A percentile compares a stretch with the other conserved stretches of the same genome.
phyloP scores from a whole-genome alignment of 2,113 vertebrate species.

The Eurystomus gularis region DNA sequence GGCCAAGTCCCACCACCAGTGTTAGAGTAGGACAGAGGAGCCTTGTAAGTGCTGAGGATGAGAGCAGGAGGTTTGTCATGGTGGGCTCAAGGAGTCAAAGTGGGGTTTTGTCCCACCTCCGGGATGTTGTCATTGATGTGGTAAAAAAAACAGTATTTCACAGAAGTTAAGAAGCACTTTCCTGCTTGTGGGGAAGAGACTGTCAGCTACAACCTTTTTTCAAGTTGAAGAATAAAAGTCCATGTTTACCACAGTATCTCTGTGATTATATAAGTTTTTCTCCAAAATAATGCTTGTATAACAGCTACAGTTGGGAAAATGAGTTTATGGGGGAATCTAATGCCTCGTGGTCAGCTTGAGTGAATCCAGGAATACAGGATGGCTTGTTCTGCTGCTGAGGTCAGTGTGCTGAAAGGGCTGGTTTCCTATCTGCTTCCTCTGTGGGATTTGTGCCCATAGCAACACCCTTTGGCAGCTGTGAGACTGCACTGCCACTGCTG shows the following conservation, averaged over 20 bases:
- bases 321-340: background rate
- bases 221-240: background rate
- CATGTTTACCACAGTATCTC: background rate
- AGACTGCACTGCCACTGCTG: background rate
- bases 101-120: rapidly evolving
- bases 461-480: background rate
- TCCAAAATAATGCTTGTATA: background rate
- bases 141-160: background rate
- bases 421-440: background rate
- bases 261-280: background rate
- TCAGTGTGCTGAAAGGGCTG: background rate
- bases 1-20: background rate
- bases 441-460: constrained; percentile 12
- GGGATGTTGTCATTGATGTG: rapidly evolving
- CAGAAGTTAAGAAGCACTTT: background rate
- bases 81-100: background rate
- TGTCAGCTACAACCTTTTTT: background rate
- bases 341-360: background rate
- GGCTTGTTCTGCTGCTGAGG: background rate
- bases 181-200: background rate
- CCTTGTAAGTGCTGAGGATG: background rate
- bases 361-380: background rate
- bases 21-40: background rate
- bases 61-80: rapidly evolving
- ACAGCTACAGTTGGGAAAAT: background rate